Conservation (phyloP, 2,113 vertebrate species). For the Aplodontia rufa region DNA sequence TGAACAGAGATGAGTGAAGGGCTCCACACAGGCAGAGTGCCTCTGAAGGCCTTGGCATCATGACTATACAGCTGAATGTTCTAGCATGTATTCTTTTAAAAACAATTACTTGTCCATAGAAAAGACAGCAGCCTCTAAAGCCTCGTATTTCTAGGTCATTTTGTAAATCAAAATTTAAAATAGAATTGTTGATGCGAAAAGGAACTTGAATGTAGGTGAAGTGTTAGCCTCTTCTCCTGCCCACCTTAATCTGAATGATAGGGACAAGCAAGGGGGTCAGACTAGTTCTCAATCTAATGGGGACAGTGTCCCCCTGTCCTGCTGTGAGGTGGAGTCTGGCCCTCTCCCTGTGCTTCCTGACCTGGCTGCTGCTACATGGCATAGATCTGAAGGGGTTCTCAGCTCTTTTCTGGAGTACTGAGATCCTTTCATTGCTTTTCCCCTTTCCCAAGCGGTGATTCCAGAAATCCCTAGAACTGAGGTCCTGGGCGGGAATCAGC, state of each 20-base stretch:
- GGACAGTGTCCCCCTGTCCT: background rate
- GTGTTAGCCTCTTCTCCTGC: background rate
- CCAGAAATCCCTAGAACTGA: background rate
- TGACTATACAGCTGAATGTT: background rate
- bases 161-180: background rate
- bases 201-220: background rate
- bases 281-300: background rate
- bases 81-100: background rate
- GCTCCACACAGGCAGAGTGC: accelerated
- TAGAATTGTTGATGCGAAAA: background rate
- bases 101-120: background rate
- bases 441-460: background rate
- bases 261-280: background rate
- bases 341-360: background rate
- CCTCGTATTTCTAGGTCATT: background rate
- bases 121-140: background rate
- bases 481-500: slow-evolving; percentile 11
- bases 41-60: background rate
- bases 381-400: background rate
- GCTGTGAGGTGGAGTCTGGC: background rate
- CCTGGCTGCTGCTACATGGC: background rate
- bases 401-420: background rate
- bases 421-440: background rate
- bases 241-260: background rate
- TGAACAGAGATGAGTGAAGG: background rate